phyloP scores from a whole-genome alignment of 2,888 invertebrate species.

The Papilio elwesi region DNA sequence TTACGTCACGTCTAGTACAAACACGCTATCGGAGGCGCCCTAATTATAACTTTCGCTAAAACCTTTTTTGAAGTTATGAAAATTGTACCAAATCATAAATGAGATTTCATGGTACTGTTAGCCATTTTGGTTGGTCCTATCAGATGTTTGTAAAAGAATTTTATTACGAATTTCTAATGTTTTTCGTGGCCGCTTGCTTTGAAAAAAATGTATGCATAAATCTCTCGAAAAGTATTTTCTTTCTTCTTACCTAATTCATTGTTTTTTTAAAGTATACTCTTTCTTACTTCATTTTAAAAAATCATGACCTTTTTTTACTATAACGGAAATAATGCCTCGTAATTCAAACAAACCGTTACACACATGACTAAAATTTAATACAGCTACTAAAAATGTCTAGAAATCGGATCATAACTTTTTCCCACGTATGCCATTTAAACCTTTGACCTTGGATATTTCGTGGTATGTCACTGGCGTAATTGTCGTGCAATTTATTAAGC shows the following conservation, averaged over 20 bases:
- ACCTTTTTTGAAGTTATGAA: conserved; percentile 48
- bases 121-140: background rate
- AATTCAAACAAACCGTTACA: background rate
- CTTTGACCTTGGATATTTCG: conserved; percentile 71
- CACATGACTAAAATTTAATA: conserved; percentile 22
- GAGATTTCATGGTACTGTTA: background rate
- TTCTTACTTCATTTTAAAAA: too few relatives aligned
- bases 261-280: too few relatives aligned
- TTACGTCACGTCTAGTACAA: conserved; percentile 67
- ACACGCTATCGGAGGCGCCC: conserved; percentile 70
- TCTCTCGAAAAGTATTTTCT: too few relatives aligned
- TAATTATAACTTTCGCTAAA: conserved; percentile 77
- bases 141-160: background rate
- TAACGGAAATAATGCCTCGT: background rate
- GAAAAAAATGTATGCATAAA: background rate
- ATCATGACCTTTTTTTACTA: too few relatives aligned
- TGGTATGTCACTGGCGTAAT: conserved; percentile 74
- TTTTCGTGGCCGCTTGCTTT: too few relatives aligned
- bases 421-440: conserved; percentile 67
- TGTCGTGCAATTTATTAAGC: conserved; percentile 53
- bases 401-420: conserved; percentile 48
- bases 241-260: too few relatives aligned
- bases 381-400: conserved; percentile 15
- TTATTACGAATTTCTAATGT: too few relatives aligned
- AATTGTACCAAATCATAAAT: conserved; percentile 36